Conservation (phyloP, 2,888 invertebrate genomes). For the Lepidocyrtinus sp. region DNA sequence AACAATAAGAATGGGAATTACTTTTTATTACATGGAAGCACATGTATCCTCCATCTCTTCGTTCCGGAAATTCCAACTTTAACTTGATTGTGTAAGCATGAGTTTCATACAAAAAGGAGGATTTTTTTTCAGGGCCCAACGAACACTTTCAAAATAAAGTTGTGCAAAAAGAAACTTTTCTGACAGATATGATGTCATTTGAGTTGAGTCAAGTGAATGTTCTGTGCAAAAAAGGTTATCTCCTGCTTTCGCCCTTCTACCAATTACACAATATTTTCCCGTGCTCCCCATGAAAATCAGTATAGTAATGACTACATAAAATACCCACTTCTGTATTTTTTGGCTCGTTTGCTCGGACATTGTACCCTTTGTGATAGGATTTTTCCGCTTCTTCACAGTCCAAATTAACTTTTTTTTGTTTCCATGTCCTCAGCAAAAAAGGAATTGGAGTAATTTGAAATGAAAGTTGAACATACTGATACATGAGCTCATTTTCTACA, state of each 20-base stretch:
- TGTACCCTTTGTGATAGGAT: not conserved
- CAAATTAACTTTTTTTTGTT: not conserved
- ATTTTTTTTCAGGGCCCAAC: not conserved
- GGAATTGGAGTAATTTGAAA: not conserved
- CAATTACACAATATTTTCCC: not conserved
- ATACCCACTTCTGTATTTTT: conserved; percentile 20
- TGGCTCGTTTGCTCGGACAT: not conserved
- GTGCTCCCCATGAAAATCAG: not conserved
- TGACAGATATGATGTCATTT: conserved; percentile 50
- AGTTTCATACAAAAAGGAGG: not conserved
- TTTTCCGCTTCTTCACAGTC: not conserved
- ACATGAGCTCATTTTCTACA: not conserved
- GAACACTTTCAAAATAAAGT: conserved; percentile 26
- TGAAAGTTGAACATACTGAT: not conserved
- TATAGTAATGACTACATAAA: conserved; percentile 1
- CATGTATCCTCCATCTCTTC: not conserved
- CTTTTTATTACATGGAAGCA: not conserved
- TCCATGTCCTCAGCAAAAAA: too few relatives aligned
- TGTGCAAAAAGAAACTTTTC: conserved; percentile 47
- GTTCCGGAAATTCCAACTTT: not conserved
- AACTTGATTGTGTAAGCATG: not conserved
- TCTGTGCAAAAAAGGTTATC: conserved; percentile 24
- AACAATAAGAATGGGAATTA: conserved; percentile 10
- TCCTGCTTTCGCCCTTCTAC: not conserved
- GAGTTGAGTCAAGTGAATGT: conserved; percentile 46